phyloP scores from a whole-genome alignment of 2,113 vertebrate genomes.

The Micronycteris hirsuta region DNA sequence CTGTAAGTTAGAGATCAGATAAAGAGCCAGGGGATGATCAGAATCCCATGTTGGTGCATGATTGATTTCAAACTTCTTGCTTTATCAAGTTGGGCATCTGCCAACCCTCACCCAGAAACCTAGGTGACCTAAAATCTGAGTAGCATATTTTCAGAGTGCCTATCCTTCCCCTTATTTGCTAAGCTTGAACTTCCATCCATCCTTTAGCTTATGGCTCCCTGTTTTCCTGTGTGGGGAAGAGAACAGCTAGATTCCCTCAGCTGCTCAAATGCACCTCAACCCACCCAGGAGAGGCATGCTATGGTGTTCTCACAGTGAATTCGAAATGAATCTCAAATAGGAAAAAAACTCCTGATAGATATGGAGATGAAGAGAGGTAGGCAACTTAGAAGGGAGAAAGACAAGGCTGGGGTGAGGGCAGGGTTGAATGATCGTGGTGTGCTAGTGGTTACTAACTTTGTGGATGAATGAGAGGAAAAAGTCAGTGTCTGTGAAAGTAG shows the following conservation, averaged over 20 bases:
- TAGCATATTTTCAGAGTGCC: neutral
- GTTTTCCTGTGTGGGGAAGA: neutral
- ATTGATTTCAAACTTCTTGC: neutral
- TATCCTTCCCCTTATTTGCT: neutral
- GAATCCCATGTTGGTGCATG: neutral
- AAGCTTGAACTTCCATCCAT: neutral
- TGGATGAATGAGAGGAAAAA: neutral
- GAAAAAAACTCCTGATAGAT: neutral
- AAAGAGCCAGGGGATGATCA: neutral
- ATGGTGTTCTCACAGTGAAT: neutral
- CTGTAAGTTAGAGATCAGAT: neutral
- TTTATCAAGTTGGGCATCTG: neutral
- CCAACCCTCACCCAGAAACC: neutral
- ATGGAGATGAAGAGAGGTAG: neutral
- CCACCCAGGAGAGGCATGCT: neutral
- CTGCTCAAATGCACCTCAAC: neutral
- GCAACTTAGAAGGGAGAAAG: neutral
- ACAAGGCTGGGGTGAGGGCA: neutral
- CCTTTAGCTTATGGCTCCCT: neutral
- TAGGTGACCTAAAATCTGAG: neutral
- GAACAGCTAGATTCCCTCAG: neutral
- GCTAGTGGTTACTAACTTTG: neutral
- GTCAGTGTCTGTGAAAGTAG: neutral
- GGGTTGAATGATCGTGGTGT: neutral
- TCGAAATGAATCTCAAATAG: neutral